Percentiles rank a stretch among this genome's conserved stretches.
phyloP scores from a whole-genome alignment of 2,797 vertebrate genomes.

The Buceros bicornis region DNA sequence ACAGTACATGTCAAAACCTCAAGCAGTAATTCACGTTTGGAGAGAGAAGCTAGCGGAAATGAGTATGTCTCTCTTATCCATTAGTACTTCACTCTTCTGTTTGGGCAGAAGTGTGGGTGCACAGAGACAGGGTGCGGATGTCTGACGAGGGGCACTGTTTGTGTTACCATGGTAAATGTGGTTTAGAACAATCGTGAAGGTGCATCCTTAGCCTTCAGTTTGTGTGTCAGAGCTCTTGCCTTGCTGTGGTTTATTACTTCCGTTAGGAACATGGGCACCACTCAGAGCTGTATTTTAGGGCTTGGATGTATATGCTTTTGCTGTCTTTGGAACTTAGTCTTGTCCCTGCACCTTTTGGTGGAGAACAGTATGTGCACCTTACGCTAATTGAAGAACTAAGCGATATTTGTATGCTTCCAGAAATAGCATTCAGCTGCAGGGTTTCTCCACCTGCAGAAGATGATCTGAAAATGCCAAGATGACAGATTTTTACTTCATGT shows the following conservation, averaged over 20 bases:
- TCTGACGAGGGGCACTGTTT: background rate
- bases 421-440: background rate
- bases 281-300: background rate
- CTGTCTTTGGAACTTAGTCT: background rate
- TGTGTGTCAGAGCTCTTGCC: accelerated
- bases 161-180: background rate
- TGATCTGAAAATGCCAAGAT: background rate
- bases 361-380: background rate
- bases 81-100: background rate
- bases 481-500: background rate
- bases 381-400: background rate
- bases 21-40: background rate
- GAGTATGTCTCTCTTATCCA: background rate
- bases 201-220: background rate
- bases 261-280: accelerated
- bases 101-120: background rate
- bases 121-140: background rate
- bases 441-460: background rate
- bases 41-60: background rate
- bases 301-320: background rate
- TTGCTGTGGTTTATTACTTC: background rate
- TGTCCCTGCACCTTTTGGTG: background rate
- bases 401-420: background rate
- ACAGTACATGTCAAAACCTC: background rate
- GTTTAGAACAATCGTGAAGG: background rate